Conservation (phyloP, 2,113 vertebrate genomes). For the Mormyrus iriodes region DNA sequence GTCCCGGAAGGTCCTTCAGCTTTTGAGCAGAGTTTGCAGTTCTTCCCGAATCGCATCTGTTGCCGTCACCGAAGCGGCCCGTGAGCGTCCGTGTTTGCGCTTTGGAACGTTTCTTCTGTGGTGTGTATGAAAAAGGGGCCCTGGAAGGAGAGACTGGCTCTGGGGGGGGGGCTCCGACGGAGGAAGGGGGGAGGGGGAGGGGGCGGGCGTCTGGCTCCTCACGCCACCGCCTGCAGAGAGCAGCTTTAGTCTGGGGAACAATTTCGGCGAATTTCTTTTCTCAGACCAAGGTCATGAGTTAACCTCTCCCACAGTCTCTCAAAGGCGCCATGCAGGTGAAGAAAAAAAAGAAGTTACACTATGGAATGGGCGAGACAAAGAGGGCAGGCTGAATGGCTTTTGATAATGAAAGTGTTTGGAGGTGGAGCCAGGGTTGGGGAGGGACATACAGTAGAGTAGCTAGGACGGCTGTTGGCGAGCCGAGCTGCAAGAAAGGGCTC, state of each 20-base stretch:
- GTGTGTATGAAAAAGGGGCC: not conserved
- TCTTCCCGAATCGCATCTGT: conserved; percentile 41
- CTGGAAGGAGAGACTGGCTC: not conserved
- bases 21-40: conserved; percentile 30
- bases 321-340: conserved; percentile 1
- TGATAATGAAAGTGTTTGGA: conserved; percentile 13
- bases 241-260: not conserved
- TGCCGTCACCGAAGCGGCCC: not conserved
- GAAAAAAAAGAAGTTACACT: not conserved
- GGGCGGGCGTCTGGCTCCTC: not conserved
- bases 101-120: not conserved
- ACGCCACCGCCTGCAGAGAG: not conserved
- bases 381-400: not conserved
- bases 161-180: conserved; percentile 15
- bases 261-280: conserved; percentile 23
- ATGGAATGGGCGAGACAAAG: not conserved
- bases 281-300: conserved; percentile 21
- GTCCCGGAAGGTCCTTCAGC: conserved; percentile 33
- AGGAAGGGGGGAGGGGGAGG: not conserved
- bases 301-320: conserved; percentile 32
- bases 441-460: not conserved
- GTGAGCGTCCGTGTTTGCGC: not conserved
- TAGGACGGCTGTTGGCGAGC: not conserved
- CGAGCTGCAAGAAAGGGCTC: not conserved
- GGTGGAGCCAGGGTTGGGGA: too few relatives aligned